Conservation (phyloP, 2,888 invertebrate genomes). For the Melieria omissa region DNA sequence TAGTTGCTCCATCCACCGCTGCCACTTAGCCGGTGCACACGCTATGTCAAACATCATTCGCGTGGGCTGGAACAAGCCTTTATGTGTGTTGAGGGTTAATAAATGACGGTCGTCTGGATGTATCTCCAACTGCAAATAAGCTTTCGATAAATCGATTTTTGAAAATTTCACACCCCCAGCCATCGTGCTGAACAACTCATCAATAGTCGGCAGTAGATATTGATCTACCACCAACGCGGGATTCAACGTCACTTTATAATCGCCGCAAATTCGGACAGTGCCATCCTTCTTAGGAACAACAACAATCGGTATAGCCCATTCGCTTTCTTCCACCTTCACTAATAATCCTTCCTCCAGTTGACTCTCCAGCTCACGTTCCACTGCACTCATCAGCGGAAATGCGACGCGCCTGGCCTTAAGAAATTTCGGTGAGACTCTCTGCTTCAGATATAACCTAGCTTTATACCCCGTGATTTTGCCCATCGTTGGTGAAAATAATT, state of each 20-base stretch:
- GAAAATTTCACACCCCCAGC: constrained; percentile 48
- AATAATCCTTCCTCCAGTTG: neutral
- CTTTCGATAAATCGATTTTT: constrained; percentile 54
- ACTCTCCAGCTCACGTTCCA: neutral
- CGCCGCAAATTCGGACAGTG: constrained; percentile 47
- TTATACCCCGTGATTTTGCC: constrained; percentile 30
- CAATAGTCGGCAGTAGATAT: constrained; percentile 50
- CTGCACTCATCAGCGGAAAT: constrained; percentile 7
- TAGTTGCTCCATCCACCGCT: constrained; percentile 52
- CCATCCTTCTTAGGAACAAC: constrained; percentile 51
- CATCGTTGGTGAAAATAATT: constrained; percentile 35
- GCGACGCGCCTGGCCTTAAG: constrained; percentile 7
- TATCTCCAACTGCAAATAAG: constrained; percentile 59
- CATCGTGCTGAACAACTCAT: constrained; percentile 46
- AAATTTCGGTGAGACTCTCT: constrained; percentile 1
- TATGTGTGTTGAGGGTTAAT: constrained; percentile 58
- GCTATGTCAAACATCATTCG: constrained; percentile 57
- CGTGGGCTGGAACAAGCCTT: constrained; percentile 54
- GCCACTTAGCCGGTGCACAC: constrained; percentile 55
- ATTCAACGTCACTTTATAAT: constrained; percentile 51
- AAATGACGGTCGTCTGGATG: constrained; percentile 52
- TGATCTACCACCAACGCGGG: constrained; percentile 47
- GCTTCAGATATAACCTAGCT: constrained; percentile 36
- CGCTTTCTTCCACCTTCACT: constrained; percentile 17
- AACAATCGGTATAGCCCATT: constrained; percentile 57